These are phyloP conservation scores for Sminthurinus aureus DNA, from an alignment of 2,888 invertebrate genomes.

Conservation along the genomic window DNA sequence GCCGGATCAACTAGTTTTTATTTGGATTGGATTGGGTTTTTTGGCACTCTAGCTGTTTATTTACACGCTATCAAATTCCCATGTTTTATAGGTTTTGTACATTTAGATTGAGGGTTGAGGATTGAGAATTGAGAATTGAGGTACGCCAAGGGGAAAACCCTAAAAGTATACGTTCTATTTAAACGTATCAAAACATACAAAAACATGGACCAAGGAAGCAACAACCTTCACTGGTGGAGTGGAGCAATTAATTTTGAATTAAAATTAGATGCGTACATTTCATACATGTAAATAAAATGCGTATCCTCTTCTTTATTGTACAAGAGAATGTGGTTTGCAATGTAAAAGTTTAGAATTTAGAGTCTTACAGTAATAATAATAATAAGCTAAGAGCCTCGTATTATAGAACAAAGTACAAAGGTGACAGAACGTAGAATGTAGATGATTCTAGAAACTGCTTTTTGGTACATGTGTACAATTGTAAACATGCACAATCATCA, in stretches of 20 bases:
- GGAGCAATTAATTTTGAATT: constrained; percentile 26
- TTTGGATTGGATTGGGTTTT: neutral
- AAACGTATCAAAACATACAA: neutral
- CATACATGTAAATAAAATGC: neutral
- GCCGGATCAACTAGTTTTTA: no score
- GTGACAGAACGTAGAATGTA: no score
- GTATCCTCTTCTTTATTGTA: neutral
- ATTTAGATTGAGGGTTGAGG: no score
- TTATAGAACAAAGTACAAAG: neutral
- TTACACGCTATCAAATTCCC: neutral
- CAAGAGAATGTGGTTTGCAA: neutral
- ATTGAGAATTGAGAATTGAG: neutral
- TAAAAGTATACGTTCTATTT: neutral
- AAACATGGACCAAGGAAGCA: neutral
- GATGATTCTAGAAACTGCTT: no score
- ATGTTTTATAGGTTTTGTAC: no score
- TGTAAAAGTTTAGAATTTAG: no score
- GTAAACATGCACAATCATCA: neutral
- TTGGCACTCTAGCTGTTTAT: neutral
- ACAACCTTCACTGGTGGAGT: constrained; percentile 14
- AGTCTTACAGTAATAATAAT: no score
- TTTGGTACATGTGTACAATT: neutral
- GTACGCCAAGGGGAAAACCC: neutral
- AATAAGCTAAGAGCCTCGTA: neutral
- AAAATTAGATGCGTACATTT: constrained; percentile 28